Conservation (phyloP, 2,888 invertebrate genomes). For the Hydriomena furcata region DNA sequence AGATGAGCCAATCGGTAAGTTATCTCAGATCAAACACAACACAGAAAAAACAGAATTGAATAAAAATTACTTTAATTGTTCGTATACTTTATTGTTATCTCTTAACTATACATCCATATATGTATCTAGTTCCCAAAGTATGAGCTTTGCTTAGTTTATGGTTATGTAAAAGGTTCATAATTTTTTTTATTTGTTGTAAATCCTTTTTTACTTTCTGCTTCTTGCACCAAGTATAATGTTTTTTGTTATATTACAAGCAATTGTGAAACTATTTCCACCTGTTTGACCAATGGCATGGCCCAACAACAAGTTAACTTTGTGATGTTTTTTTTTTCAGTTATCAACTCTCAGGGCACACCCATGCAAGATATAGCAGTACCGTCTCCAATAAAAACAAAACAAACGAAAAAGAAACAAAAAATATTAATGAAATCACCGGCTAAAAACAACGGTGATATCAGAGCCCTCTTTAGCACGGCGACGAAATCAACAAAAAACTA, state of each 20-base stretch:
- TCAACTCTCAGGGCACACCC: slow-evolving; percentile 48
- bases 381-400: slow-evolving; percentile 42
- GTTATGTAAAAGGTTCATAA: not conserved
- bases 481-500: slow-evolving; percentile 76
- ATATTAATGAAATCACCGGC: slow-evolving; percentile 51
- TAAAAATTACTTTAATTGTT: no score
- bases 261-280: no score
- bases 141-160: not conserved
- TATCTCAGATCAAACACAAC: no score
- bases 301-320: no score
- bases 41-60: no score
- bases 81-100: no score
- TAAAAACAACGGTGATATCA: slow-evolving; percentile 80
- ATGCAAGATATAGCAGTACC: slow-evolving; percentile 39
- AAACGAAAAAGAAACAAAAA: slow-evolving; percentile 58
- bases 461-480: slow-evolving; percentile 78
- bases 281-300: no score
- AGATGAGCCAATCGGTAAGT: slow-evolving; percentile 18
- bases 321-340: slow-evolving; percentile 51
- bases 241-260: no score
- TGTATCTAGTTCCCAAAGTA: no score
- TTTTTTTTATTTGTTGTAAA: slow-evolving; percentile 2
- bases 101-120: no score
- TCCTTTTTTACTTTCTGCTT: no score
- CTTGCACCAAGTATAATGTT: no score